Evolutionary conservation across 2,888 invertebrate species (phyloP), one percentile per base, ranked within the genome.

Genomic region (Caenorhabditis sp.): DNA sequence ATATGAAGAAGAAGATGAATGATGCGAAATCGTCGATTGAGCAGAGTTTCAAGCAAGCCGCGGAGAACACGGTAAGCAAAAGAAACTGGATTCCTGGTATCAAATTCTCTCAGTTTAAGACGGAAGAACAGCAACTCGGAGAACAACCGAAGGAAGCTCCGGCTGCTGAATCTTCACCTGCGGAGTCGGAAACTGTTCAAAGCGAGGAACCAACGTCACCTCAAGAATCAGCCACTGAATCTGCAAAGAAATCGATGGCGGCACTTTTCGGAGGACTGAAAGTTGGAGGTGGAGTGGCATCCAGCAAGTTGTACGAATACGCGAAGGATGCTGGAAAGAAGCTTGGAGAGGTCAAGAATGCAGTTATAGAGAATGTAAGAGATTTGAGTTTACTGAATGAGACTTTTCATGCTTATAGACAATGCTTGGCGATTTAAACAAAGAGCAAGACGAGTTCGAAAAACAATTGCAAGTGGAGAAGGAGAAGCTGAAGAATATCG

Each of bases 381-480:
- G 12, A 10, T 2, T 38, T 6, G 2, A 38, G 38, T 6, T 10
- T 10, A 12, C n/a, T 26, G 26, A 47, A 59, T 19, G 12, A 54
- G 12, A 4, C 14, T 54, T 26, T 44, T 26, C 35, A 26, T 63
- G 79, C 10, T 47, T 47, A 19, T 94, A 97, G 97, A 96, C 96
- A 93, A 95, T 99, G 93, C 94, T 99, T 91, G 97, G 97, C 70
- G 98, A 98, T 92, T 96, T 99, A 94, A 96, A 96, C 93, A 96
- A 96, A 92, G 98, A 98, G 93, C 97, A 98, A 93, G 96, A 97
- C 90, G 96, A 96, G 64, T 98, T 98, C 94, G 95, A 97, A 91
- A 96, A 96, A 93, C 95, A 95, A 75, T 96, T 97, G 93, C 76
- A 95, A 94, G 86, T 69, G 6, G 74, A 85, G 28, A 72, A 63